Percentiles rank a stretch among this genome's conserved stretches.
Conservation (phyloP, 2,113 vertebrate genomes). For the Spilogale gracilis region DNA sequence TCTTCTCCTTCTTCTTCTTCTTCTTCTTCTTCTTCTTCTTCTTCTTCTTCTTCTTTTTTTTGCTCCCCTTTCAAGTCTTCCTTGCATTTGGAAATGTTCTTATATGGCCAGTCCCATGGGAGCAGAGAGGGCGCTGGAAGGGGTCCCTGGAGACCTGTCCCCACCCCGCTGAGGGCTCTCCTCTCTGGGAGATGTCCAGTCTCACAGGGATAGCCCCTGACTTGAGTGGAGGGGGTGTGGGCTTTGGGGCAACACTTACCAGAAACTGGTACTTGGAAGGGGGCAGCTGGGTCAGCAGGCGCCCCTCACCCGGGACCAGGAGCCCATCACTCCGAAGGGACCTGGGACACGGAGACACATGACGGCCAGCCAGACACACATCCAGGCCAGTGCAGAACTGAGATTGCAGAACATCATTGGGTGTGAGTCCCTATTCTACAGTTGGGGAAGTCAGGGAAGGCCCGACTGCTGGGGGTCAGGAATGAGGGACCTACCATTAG, state of each 20-base stretch:
- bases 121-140: not conserved
- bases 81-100: not conserved
- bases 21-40: too few relatives aligned
- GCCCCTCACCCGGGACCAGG: not conserved
- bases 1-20: too few relatives aligned
- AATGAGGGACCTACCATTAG: not conserved
- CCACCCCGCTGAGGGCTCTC: not conserved
- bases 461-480: not conserved
- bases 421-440: not conserved
- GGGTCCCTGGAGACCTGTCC: too few relatives aligned
- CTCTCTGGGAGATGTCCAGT: too few relatives aligned
- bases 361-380: not conserved
- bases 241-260: not conserved
- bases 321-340: not conserved
- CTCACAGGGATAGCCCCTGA: not conserved
- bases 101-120: fast-evolving
- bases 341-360: not conserved
- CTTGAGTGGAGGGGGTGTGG: not conserved
- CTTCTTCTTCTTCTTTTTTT: too few relatives aligned
- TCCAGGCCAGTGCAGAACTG: too few relatives aligned
- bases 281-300: not conserved
- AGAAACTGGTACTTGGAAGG: not conserved
- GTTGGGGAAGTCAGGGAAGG: not conserved
- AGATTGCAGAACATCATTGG: not conserved
- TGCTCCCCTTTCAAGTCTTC: not conserved